A percentile compares a stretch with the other conserved stretches of the same genome.
phyloP scores from a whole-genome alignment of 2,888 invertebrate species.

The Dendrolimus pini region DNA sequence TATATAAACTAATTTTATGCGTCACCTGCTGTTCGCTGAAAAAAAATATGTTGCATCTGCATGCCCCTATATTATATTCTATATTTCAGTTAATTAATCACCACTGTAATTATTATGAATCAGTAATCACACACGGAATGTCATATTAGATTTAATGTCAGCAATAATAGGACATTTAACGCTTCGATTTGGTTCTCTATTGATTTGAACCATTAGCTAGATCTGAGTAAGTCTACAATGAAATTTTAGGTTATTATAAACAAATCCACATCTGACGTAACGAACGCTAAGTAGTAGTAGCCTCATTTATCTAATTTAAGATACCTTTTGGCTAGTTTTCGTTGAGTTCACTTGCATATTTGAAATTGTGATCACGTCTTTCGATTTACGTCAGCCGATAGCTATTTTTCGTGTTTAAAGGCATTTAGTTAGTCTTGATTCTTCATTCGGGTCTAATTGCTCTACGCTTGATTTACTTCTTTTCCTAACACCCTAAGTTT shows the following conservation, averaged over 20 bases:
- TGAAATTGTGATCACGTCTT: neutral
- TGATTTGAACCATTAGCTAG: slow-evolving; percentile 4
- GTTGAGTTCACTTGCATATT: neutral
- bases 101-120: too few relatives aligned
- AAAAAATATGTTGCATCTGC: too few relatives aligned
- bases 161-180: too few relatives aligned
- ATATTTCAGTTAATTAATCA: too few relatives aligned
- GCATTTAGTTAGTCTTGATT: neutral
- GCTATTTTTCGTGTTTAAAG: neutral
- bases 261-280: slow-evolving; percentile 13
- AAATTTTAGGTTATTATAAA: slow-evolving; percentile 8
- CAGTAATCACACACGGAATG: too few relatives aligned
- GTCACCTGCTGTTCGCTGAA: neutral
- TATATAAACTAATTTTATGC: neutral
- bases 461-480: neutral
- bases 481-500: neutral
- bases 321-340: neutral
- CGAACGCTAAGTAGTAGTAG: slow-evolving; percentile 16
- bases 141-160: too few relatives aligned
- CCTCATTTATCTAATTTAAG: slow-evolving; percentile 12
- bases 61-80: too few relatives aligned
- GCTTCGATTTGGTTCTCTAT: too few relatives aligned
- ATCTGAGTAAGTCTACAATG: slow-evolving; percentile 10
- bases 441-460: neutral
- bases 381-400: neutral